Percentiles rank a stretch among this genome's conserved stretches.
Conservation (phyloP, 2,113 vertebrate genomes). For the Scomber scombrus region DNA sequence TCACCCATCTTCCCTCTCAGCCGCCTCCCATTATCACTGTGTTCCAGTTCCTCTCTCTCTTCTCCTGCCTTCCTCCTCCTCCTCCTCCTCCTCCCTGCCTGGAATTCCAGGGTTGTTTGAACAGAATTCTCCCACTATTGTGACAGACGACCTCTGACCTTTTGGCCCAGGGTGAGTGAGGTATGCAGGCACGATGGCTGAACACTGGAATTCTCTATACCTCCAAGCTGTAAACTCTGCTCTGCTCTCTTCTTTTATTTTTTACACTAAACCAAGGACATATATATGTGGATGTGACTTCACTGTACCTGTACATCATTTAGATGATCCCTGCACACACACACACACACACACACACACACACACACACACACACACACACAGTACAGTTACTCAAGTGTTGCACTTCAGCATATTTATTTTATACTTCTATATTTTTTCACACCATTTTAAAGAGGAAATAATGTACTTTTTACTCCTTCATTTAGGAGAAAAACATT, state of each 20-base stretch:
- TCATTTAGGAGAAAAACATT: background rate
- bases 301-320: too few species aligned
- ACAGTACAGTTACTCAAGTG: too few species aligned
- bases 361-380: too few species aligned
- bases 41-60: background rate
- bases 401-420: too few species aligned
- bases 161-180: constrained; percentile 76
- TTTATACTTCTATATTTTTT: background rate
- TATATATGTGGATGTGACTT: too few species aligned
- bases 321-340: too few species aligned
- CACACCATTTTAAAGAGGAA: background rate
- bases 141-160: constrained; percentile 83
- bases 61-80: background rate
- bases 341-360: too few species aligned
- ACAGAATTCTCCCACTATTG: constrained; percentile 82
- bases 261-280: background rate
- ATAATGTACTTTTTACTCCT: background rate
- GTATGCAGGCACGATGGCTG: constrained; percentile 70
- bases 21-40: constrained; percentile 70
- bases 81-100: constrained; percentile 66
- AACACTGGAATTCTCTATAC: constrained; percentile 23
- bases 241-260: background rate
- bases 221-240: background rate
- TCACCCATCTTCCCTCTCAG: constrained; percentile 63
- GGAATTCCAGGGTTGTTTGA: constrained; percentile 85